Conservation (phyloP, 2,888 invertebrate species). For the Lochmaea crataegi region DNA sequence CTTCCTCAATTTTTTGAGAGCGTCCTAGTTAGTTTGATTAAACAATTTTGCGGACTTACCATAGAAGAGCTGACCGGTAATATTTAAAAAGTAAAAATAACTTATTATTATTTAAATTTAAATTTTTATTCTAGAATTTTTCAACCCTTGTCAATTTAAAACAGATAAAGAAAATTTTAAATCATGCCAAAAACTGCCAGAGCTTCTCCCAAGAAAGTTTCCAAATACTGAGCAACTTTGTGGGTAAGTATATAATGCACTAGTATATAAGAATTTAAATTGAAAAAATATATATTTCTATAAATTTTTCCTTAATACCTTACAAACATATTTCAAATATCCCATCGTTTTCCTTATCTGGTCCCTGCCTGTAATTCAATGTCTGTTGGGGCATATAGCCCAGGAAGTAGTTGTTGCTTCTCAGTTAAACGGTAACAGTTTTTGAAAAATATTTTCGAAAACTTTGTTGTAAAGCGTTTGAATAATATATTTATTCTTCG, state of each 20-base stretch:
- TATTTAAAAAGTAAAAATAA: not conserved
- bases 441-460: too few species aligned
- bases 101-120: not conserved
- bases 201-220: slow-evolving; percentile 33
- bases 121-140: not conserved
- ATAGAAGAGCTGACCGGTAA: slow-evolving; percentile 45
- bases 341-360: too few species aligned
- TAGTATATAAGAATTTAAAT: too few species aligned
- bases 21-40: slow-evolving; percentile 34
- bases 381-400: too few species aligned
- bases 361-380: too few species aligned
- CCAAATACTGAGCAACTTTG: slow-evolving; percentile 27
- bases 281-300: too few species aligned
- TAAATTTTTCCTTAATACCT: too few species aligned
- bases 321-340: too few species aligned
- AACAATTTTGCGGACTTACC: slow-evolving; percentile 40
- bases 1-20: slow-evolving; percentile 34
- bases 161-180: slow-evolving; percentile 18
- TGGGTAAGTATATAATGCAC: slow-evolving; percentile 40
- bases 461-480: too few species aligned
- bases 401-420: too few species aligned
- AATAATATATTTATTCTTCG: too few species aligned
- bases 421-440: too few species aligned
- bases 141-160: slow-evolving; percentile 42
- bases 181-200: slow-evolving; percentile 32